A percentile compares a stretch with the other conserved stretches of the same genome.
Conservation (phyloP, 2,113 vertebrate species). For the Eira barbara region DNA sequence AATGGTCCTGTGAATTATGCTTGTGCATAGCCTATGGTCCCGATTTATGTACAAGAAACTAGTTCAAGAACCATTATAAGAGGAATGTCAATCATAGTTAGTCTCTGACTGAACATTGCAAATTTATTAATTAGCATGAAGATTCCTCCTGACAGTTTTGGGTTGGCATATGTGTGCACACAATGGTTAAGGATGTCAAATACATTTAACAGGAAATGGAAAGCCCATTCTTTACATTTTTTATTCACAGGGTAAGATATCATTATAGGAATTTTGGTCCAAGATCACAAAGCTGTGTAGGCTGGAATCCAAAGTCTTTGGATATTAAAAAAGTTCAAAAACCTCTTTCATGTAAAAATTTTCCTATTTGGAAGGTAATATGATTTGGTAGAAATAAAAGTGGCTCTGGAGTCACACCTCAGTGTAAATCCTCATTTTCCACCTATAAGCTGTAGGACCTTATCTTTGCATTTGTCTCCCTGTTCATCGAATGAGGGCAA, state of each 20-base stretch:
- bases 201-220: neutral
- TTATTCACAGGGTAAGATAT: neutral
- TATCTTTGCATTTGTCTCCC: neutral
- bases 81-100: neutral
- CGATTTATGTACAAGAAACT: neutral
- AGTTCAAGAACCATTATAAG: slow-evolving; percentile 8
- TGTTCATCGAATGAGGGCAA: neutral
- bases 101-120: neutral
- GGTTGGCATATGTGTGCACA: neutral
- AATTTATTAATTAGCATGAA: neutral
- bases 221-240: neutral
- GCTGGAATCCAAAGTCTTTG: neutral
- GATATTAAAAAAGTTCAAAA: neutral
- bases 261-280: slow-evolving; percentile 3
- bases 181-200: neutral
- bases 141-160: neutral
- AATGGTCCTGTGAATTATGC: neutral
- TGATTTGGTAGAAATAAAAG: neutral
- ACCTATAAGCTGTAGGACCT: neutral
- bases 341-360: neutral
- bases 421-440: neutral
- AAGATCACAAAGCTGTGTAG: neutral
- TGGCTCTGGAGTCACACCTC: neutral
- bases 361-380: neutral
- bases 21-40: neutral